Base-by-base conservation (phyloP, 2,888 invertebrate genomes). In the Ormyrus nitidulus region DNA sequence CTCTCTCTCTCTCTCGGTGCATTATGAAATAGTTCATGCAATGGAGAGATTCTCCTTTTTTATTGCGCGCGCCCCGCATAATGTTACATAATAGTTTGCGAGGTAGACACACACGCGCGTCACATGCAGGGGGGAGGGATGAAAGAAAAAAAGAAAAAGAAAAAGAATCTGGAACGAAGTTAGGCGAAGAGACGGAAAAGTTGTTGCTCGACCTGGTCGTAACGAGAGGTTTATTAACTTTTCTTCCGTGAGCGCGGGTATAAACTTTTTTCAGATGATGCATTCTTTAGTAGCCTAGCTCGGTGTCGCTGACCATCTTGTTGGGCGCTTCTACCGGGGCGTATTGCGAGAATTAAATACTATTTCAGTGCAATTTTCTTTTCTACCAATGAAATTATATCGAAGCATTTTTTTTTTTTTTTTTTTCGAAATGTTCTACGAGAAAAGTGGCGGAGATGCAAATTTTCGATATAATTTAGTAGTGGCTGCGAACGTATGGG, bases 1-100 rank as follows among this genome's bases (percentile, higher is more conserved):
- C 34, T n/a, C n/a, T 34, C 34, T 34, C 34, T 72, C 34, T 34
- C 76, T 62, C 56, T 48, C 49, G 61, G 46, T 69, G 76, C 68
- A 61, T 69, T 77, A 77, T 77, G 76, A 77, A 69, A 77, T 69
- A 77, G 76, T 70, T 77, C 76, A 69, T 69, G 69, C 75, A 75
- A 66, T 58, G 56, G 13, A 51, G 75, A 75, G 34, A 44, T 9
- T 66, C 46, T 44, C 53, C 44, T 49, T 5, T 66, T 74, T 59
- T 66, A 34, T 34, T 66, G 56, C 49, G 11, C 34, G 51, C 10
- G 44, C 61, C 8, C 9, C 10, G 8, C 51, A 19, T 34, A 44
- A 34, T 13, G 61, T 75, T 74, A 74, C 74, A 65, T 74, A 74
- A 74, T 56, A 65, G 54, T 44, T 71, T 13, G 72, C 3, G 34